phyloP scores from a whole-genome alignment of 2,797 vertebrate species.

The Neopelma chrysocephalum region DNA sequence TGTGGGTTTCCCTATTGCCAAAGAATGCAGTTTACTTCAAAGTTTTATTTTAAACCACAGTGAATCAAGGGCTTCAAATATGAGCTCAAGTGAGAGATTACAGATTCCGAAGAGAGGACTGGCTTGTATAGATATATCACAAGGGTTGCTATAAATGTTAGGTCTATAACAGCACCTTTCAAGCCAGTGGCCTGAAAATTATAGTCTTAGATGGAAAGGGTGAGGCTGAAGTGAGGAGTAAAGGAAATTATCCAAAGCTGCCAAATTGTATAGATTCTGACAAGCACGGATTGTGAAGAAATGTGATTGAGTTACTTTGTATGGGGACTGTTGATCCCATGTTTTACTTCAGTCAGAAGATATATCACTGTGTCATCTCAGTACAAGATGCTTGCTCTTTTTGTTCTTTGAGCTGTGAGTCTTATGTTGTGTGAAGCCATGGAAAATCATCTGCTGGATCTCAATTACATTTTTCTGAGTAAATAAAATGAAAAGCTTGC shows the following conservation, averaged over 20 bases:
- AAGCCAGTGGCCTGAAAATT: conserved; percentile 19
- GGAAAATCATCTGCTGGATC: not conserved
- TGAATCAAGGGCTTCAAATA: conserved; percentile 11
- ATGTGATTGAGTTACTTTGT: not conserved
- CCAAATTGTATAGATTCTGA: not conserved
- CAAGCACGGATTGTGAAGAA: not conserved
- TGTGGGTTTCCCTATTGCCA: not conserved
- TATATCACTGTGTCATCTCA: not conserved
- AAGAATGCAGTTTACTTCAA: not conserved
- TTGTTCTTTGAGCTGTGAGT: not conserved
- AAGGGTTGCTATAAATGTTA: not conserved
- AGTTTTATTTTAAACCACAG: conserved; percentile 6
- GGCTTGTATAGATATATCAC: not conserved
- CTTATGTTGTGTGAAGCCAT: not conserved
- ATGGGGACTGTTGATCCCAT: not conserved
- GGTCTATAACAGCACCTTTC: not conserved
- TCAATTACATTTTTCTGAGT: not conserved
- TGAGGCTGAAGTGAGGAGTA: not conserved
- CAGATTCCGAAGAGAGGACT: not conserved
- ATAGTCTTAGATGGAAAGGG: not conserved
- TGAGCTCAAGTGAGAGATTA: not conserved
- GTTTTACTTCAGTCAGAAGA: not conserved
- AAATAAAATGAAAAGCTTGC: conserved; percentile 17
- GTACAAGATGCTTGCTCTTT: not conserved
- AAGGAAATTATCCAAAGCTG: not conserved